A percentile compares a stretch with the other conserved stretches of the same genome.
Conservation (phyloP, 2,113 vertebrate genomes). For the Bubo scandiacus region DNA sequence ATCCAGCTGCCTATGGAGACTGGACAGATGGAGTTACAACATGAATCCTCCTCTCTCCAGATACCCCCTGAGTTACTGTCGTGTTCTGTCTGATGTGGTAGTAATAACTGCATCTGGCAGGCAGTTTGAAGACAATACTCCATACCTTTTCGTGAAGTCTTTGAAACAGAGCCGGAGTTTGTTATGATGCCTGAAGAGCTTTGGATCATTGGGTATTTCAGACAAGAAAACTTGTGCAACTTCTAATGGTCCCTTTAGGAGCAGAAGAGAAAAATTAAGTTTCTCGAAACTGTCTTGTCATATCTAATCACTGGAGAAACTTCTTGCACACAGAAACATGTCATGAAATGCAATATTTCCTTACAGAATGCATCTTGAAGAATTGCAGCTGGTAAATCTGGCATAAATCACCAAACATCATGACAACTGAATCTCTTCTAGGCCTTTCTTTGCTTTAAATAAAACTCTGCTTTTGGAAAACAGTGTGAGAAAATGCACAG, state of each 20-base stretch:
- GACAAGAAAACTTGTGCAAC: constrained; percentile 98
- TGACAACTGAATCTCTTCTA: not conserved
- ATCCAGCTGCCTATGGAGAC: not conserved
- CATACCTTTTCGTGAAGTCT: constrained; percentile 97
- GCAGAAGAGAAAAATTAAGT: not conserved
- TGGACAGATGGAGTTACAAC: not conserved
- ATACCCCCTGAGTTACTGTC: not conserved
- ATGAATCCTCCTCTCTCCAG: not conserved
- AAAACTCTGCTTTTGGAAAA: constrained; percentile 11
- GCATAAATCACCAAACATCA: not conserved
- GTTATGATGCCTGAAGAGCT: constrained; percentile 98
- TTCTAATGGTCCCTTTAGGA: constrained; percentile 91
- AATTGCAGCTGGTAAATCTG: not conserved
- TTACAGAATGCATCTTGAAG: not conserved
- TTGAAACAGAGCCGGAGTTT: constrained; percentile 98
- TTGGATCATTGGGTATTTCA: constrained; percentile 96
- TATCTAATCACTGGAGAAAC: not conserved
- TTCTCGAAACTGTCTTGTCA: not conserved
- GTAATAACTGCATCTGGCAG: not conserved
- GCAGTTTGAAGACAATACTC: not conserved
- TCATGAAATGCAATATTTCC: not conserved
- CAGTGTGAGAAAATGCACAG: not conserved
- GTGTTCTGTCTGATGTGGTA: not conserved
- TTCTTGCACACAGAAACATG: not conserved
- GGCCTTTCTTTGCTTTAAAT: not conserved